Evolutionary conservation across 2,888 invertebrate species (phyloP), one percentile per base, ranked within the genome.

Genomic region (Heliconius aoede): DNA sequence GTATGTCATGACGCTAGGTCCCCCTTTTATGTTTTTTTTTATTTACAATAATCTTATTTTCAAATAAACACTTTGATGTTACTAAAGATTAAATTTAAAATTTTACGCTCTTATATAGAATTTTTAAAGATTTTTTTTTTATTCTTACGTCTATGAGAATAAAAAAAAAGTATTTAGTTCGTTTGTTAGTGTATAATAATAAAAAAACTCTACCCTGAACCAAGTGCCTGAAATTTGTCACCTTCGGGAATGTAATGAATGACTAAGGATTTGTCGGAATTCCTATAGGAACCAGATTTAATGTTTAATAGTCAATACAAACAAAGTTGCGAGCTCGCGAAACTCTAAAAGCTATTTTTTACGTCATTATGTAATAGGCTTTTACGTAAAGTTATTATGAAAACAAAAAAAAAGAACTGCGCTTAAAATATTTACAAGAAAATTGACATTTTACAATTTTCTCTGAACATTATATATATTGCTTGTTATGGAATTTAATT

Each of bases 361-460:
- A 62, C 32, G 32, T 32, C n/a, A 64, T 32, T 32, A 1, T 30
- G 4, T 32, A 62, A 65, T 30, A 68, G 13, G 13, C 8, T 68
- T 68, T 46, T 21, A 13, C 28, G 28, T 51, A 51, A 28, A 26
- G 21, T 51, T 21, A 30, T 68, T 46, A 26, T 67, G 18, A 18
- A 67, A 67, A 68, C 68, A 51, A 69, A 55, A 55, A 51, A 15
- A 55, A 11, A 13, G 30, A 55, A 28, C 7, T 15, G 7, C 30
- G 51, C n/a, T 68, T 21, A 32, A 51, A 55, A 69, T 55, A n/a
- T 32, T 30, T n/a, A n/a, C 15, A 55, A 30, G n/a, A 15, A 55
- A 46, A 55, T 55, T 55, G 55, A n/a, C 30, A 55, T 69, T 55
- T 69, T 15, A 69, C 30, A 69, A n/a, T 30, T 55, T 68, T 28